Evolutionary conservation across 2,888 invertebrate species (phyloP).

Genomic region (Acrobasis consociella): DNA sequence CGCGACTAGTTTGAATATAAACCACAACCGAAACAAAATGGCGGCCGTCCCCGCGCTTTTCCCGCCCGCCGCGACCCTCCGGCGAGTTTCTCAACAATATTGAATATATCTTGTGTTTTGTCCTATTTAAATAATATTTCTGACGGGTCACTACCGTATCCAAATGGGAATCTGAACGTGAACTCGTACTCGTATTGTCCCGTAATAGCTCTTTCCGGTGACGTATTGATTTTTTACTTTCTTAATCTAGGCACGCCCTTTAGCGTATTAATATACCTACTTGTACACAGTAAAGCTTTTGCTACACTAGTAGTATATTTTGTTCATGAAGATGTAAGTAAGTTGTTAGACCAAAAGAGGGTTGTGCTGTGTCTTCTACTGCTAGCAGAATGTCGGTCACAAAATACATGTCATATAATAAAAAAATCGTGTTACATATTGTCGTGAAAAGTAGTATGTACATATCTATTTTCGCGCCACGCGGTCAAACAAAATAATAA

Average conservation of each 20-base stretch:
- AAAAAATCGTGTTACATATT: no score
- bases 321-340: no score
- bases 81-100: slow-evolving; percentile 8
- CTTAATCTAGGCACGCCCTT: neutral
- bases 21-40: slow-evolving; percentile 40
- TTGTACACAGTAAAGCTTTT: no score
- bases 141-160: slow-evolving; percentile 13
- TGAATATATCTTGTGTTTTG: slow-evolving; percentile 10
- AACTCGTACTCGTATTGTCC: neutral
- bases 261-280: no score
- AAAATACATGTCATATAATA: no score
- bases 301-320: no score
- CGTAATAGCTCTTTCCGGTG: slow-evolving; percentile 10
- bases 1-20: slow-evolving; percentile 31
- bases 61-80: slow-evolving; percentile 42
- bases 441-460: no score
- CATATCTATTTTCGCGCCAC: no score
- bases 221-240: slow-evolving; percentile 9
- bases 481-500: no score
- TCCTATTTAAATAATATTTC: slow-evolving; percentile 11
- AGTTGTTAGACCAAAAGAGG: no score
- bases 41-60: slow-evolving; percentile 47
- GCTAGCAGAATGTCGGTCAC: no score
- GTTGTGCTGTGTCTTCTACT: no score
- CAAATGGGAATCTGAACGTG: slow-evolving; percentile 14